These are phyloP conservation scores for Garra rufa DNA, from an alignment of 2,113 vertebrate species.

Conservation along the genomic window DNA sequence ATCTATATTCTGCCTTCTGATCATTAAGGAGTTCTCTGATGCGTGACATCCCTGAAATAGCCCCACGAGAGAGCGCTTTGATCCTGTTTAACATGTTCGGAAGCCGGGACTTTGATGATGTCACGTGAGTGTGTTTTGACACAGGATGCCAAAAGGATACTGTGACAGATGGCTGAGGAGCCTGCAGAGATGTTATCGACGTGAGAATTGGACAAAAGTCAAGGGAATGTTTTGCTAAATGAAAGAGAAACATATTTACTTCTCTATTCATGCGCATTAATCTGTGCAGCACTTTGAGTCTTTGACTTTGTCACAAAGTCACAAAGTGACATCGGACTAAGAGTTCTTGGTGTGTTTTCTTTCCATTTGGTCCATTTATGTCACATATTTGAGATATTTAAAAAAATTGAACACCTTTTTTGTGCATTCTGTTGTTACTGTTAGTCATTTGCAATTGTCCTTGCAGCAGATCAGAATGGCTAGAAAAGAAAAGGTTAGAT, in stretches of 20 bases:
- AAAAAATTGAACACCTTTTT: background rate
- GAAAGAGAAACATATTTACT: background rate
- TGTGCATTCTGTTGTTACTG: background rate
- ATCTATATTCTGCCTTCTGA: background rate
- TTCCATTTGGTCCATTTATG: background rate
- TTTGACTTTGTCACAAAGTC: too few species aligned
- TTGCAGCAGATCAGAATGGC: background rate
- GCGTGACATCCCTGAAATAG: constrained; percentile 2
- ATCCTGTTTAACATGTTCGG: background rate
- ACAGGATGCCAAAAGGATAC: constrained; percentile 7
- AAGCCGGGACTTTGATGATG: background rate
- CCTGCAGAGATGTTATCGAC: background rate
- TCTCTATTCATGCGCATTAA: background rate
- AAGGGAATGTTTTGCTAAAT: background rate
- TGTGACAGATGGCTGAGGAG: constrained; percentile 26
- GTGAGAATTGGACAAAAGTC: constrained; percentile 1
- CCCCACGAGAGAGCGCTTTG: background rate
- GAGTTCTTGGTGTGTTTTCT: background rate
- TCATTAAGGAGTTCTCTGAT: background rate
- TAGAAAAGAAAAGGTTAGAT: background rate
- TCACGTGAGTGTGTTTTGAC: constrained; percentile 9
- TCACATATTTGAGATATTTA: background rate
- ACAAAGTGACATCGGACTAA: too few species aligned
- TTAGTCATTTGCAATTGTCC: background rate
- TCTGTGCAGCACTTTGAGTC: too few species aligned